Percentiles rank a stretch among this genome's conserved stretches.
phyloP scores from a whole-genome alignment of 2,797 vertebrate species.

The Pampus argenteus region DNA sequence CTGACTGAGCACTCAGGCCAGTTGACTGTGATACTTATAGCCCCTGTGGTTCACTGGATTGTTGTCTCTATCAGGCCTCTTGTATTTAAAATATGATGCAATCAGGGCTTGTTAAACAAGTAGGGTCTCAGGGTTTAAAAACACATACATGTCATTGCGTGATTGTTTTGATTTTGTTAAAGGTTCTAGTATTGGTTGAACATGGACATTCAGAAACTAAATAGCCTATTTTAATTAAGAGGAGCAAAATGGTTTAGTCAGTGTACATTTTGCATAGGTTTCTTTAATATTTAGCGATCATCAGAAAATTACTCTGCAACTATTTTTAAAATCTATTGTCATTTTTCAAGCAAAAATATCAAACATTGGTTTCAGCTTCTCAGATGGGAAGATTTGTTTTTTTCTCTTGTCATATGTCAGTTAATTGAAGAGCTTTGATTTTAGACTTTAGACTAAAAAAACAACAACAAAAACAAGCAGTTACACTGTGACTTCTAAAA shows the following conservation, averaged over 20 bases:
- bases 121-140: neutral
- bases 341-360: neutral
- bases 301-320: neutral
- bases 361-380: neutral
- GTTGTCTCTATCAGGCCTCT: slow-evolving; percentile 46
- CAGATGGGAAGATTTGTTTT: neutral
- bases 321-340: neutral
- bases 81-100: slow-evolving; percentile 55
- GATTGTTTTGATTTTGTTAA: neutral
- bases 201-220: neutral
- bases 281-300: neutral
- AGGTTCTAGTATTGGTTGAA: neutral
- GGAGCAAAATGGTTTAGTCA: neutral
- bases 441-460: too few species aligned
- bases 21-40: slow-evolving; percentile 69
- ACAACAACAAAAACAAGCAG: neutral
- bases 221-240: neutral
- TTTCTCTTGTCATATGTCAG: neutral
- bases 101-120: slow-evolving; percentile 26
- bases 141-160: neutral
- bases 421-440: neutral
- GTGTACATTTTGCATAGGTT: neutral
- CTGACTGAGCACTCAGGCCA: slow-evolving; percentile 75
- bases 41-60: slow-evolving; percentile 46
- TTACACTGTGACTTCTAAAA: neutral